phyloP scores from a whole-genome alignment of 2,888 invertebrate genomes.

The Gisinianus flammeolus region DNA sequence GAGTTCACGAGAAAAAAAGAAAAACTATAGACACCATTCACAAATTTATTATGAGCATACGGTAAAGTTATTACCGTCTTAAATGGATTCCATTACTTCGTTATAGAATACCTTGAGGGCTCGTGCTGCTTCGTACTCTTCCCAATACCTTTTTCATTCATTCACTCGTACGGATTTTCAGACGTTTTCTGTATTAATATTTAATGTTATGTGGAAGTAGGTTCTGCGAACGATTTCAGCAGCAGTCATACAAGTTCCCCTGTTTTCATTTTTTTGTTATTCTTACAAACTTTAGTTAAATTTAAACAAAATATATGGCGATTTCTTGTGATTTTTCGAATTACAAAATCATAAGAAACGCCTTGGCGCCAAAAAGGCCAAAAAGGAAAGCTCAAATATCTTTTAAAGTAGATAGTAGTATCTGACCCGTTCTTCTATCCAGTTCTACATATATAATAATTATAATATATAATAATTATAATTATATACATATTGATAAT shows the following conservation, averaged over 20 bases:
- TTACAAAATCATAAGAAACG: too few relatives aligned
- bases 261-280: neutral
- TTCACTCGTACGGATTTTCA: neutral
- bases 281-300: too few relatives aligned
- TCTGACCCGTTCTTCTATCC: too few relatives aligned
- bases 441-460: too few relatives aligned
- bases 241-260: neutral
- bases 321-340: too few relatives aligned
- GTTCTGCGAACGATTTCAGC: neutral
- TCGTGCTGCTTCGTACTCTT: too few relatives aligned
- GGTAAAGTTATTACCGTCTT: slow-evolving; percentile 3
- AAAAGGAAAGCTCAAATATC: too few relatives aligned
- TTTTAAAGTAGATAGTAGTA: too few relatives aligned
- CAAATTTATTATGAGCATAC: neutral
- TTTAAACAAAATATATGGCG: too few relatives aligned
- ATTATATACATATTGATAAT: too few relatives aligned
- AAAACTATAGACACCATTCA: neutral
- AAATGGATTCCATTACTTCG: neutral
- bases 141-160: neutral
- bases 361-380: too few relatives aligned
- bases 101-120: neutral
- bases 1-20: neutral
- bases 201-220: neutral
- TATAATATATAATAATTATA: too few relatives aligned
- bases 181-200: neutral